Conservation (phyloP, 2,113 vertebrate species). For the Motacilla alba region DNA sequence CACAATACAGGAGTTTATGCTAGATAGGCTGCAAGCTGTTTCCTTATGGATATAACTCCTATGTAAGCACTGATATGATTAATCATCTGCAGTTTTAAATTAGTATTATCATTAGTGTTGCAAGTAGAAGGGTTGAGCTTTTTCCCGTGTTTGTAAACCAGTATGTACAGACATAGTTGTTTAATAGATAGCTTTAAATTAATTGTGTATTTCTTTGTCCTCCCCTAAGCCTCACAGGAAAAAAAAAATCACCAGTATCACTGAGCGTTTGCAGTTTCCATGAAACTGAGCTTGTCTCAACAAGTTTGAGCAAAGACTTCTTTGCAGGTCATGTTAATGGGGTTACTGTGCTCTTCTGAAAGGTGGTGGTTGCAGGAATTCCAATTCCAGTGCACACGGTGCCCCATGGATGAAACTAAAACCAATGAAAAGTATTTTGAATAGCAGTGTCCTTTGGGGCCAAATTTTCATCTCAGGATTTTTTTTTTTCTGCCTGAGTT, state of each 20-base stretch:
- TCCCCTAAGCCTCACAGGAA: neutral
- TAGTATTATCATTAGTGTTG: slow-evolving; percentile 54
- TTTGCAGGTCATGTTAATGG: neutral
- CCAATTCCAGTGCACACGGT: neutral
- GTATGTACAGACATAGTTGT: slow-evolving; percentile 28
- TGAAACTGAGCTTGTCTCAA: neutral
- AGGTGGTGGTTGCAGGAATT: neutral
- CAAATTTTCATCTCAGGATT: neutral
- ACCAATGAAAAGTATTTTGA: neutral
- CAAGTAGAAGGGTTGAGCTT: slow-evolving; percentile 27
- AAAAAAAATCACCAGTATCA: slow-evolving; percentile 22
- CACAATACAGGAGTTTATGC: slow-evolving; percentile 50
- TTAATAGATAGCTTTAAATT: slow-evolving; percentile 38
- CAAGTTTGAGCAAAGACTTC: neutral
- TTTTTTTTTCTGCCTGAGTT: neutral
- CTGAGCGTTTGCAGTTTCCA: slow-evolving; percentile 18
- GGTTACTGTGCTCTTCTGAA: neutral
- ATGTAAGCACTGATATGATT: slow-evolving; percentile 47
- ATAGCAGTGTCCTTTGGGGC: neutral
- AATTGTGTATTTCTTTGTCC: neutral
- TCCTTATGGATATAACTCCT: slow-evolving; percentile 42
- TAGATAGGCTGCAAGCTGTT: slow-evolving; percentile 49
- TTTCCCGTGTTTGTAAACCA: slow-evolving; percentile 21
- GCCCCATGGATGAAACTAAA: neutral
- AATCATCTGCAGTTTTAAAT: slow-evolving; percentile 38